Conservation (phyloP, 2,113 vertebrate genomes). For the Oreochromis tanganicae region DNA sequence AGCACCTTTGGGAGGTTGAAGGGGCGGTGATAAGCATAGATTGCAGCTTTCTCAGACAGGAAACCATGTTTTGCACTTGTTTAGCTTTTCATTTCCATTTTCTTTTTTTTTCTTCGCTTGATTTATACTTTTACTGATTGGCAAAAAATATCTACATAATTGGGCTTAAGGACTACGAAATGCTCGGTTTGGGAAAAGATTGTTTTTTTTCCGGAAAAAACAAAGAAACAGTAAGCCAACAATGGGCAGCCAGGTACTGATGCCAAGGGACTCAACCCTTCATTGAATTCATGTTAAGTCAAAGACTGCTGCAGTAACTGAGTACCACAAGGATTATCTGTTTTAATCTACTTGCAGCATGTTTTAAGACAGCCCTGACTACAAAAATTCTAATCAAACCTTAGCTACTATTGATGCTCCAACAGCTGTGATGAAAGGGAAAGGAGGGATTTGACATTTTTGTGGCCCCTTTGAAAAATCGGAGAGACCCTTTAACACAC, state of each 20-base stretch:
- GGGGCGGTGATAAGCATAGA: accelerated
- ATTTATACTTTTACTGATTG: background rate
- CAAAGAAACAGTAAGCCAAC: background rate
- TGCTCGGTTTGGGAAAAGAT: background rate
- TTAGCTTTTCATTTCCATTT: background rate
- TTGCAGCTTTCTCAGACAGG: background rate
- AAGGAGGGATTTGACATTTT: background rate
- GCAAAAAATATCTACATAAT: background rate
- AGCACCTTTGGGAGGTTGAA: background rate
- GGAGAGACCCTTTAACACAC: background rate
- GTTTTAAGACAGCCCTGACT: background rate
- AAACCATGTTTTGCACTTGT: accelerated
- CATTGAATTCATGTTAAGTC: background rate
- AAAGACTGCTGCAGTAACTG: background rate
- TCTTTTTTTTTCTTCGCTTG: background rate
- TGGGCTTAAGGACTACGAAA: background rate
- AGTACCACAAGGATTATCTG: background rate
- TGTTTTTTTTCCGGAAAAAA: background rate
- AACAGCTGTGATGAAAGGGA: background rate
- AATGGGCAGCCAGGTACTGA: background rate
- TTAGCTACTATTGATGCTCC: background rate
- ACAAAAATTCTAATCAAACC: background rate
- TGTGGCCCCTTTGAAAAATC: background rate
- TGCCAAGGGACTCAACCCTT: background rate
- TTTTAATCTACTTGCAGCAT: background rate